Evolutionary conservation across 2,113 vertebrate genomes (phyloP).

Genomic region (Thamnaconus septentrionalis): DNA sequence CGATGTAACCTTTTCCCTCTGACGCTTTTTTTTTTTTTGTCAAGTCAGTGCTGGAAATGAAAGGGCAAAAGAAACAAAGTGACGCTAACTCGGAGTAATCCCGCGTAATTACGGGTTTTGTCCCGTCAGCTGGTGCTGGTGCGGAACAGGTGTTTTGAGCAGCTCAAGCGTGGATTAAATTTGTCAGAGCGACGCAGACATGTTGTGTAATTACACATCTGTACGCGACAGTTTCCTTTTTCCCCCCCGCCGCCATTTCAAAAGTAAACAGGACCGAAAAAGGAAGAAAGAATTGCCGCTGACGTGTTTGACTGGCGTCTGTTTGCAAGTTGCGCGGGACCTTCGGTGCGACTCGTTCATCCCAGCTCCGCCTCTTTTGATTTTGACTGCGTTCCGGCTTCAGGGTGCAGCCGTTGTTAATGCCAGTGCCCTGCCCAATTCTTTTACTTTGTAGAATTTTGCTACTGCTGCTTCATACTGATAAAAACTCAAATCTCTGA

Average conservation of each 20-base stretch:
- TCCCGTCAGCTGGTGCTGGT: slow-evolving; percentile 61
- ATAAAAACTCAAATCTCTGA: too few relatives aligned
- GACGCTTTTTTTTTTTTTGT: slow-evolving; percentile 26
- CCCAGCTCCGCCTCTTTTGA: slow-evolving; percentile 74
- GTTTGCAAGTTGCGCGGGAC: slow-evolving; percentile 27
- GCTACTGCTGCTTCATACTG: too few relatives aligned
- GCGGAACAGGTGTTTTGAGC: slow-evolving; percentile 68
- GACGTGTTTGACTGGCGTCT: slow-evolving; percentile 18
- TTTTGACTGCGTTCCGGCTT: slow-evolving; percentile 13
- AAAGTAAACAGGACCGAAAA: slow-evolving; percentile 47
- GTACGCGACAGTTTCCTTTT: slow-evolving; percentile 54
- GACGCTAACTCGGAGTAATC: slow-evolving; percentile 53
- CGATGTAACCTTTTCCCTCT: slow-evolving; percentile 17
- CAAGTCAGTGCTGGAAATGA: slow-evolving; percentile 51
- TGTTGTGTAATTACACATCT: slow-evolving; percentile 66
- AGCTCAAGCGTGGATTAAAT: slow-evolving; percentile 54
- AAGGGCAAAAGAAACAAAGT: slow-evolving; percentile 62
- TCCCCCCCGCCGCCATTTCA: not conserved
- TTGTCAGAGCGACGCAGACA: slow-evolving; percentile 63
- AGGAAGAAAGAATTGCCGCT: slow-evolving; percentile 23
- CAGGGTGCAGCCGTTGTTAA: too few relatives aligned
- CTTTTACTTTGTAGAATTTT: too few relatives aligned
- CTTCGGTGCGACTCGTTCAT: slow-evolving; percentile 26
- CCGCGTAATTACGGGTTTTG: slow-evolving; percentile 63
- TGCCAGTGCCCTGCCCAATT: too few relatives aligned